A percentile compares a stretch with the other conserved stretches of the same genome.
Conservation (phyloP, 2,797 vertebrate genomes). For the Sus cebifrons region DNA sequence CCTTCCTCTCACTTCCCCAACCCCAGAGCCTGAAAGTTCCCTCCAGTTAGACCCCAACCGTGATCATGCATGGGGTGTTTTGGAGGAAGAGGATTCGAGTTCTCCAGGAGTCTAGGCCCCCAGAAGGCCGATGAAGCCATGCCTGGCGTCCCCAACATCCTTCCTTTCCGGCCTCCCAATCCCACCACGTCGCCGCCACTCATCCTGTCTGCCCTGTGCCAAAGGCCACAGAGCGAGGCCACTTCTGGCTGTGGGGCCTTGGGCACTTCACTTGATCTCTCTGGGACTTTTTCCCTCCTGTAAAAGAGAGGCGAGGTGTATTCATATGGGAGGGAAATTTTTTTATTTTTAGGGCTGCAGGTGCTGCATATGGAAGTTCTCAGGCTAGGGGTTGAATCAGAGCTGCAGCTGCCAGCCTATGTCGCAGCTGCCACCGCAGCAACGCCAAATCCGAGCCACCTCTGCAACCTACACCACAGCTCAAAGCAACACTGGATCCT, state of each 20-base stretch:
- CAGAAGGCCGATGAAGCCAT: background rate
- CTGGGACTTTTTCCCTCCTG: background rate
- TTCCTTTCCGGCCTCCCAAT: too few relatives aligned
- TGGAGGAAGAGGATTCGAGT: background rate
- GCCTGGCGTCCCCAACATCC: background rate
- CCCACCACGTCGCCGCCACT: background rate
- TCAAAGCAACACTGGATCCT: too few relatives aligned
- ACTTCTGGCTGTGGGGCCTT: background rate
- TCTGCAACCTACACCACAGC: too few relatives aligned
- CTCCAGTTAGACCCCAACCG: background rate
- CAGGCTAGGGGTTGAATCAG: too few relatives aligned
- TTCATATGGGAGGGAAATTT: background rate
- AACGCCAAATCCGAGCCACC: too few relatives aligned
- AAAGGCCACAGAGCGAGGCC: background rate
- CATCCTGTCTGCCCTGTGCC: background rate
- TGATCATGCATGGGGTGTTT: background rate
- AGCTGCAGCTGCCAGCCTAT: too few relatives aligned
- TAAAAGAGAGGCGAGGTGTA: background rate
- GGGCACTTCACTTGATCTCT: background rate
- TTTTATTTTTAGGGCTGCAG: too few relatives aligned
- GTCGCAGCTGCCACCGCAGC: too few relatives aligned
- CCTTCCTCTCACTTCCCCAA: background rate
- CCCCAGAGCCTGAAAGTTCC: background rate
- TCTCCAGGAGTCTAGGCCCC: background rate
- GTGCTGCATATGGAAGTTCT: too few relatives aligned